These are phyloP conservation scores for Drosophila triauraria DNA, from an alignment of 1,140 invertebrate species.

Conservation along the genomic window DNA sequence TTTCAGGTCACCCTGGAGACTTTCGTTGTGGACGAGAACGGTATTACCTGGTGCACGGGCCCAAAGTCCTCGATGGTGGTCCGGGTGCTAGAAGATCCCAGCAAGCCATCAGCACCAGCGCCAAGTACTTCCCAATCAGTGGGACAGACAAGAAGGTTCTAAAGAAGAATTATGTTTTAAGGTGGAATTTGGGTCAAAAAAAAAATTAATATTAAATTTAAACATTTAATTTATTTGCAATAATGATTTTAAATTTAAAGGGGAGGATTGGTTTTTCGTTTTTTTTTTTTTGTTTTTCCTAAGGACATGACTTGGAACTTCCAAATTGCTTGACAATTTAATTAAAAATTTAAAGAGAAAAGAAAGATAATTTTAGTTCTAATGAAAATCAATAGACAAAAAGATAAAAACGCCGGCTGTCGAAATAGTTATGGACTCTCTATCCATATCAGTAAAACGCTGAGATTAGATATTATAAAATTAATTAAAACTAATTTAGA, in stretches of 20 bases:
- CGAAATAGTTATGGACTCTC: background rate
- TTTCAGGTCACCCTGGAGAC: slow-evolving; percentile 84
- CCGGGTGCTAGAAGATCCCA: slow-evolving; percentile 81
- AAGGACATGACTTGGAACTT: too few relatives aligned
- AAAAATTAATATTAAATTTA: slow-evolving; percentile 21
- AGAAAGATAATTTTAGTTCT: too few relatives aligned
- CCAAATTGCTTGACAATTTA: too few relatives aligned
- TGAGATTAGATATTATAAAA: background rate
- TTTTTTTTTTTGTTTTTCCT: too few relatives aligned
- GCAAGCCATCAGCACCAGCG: slow-evolving; percentile 61
- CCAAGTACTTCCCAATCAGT: slow-evolving; percentile 63
- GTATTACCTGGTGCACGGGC: slow-evolving; percentile 81
- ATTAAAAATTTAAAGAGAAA: too few relatives aligned
- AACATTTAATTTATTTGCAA: background rate
- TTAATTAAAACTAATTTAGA: background rate
- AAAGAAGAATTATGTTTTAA: background rate
- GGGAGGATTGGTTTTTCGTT: background rate
- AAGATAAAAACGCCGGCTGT: too few relatives aligned
- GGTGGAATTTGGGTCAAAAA: slow-evolving; percentile 1
- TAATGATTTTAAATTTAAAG: background rate
- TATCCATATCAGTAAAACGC: background rate
- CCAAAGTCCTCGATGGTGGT: slow-evolving; percentile 84
- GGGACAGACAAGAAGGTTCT: slow-evolving; percentile 73
- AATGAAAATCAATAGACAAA: too few relatives aligned
- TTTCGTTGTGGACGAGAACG: slow-evolving; percentile 82